Conservation (phyloP, 2,888 invertebrate genomes). For the Latrodectus elegans region DNA sequence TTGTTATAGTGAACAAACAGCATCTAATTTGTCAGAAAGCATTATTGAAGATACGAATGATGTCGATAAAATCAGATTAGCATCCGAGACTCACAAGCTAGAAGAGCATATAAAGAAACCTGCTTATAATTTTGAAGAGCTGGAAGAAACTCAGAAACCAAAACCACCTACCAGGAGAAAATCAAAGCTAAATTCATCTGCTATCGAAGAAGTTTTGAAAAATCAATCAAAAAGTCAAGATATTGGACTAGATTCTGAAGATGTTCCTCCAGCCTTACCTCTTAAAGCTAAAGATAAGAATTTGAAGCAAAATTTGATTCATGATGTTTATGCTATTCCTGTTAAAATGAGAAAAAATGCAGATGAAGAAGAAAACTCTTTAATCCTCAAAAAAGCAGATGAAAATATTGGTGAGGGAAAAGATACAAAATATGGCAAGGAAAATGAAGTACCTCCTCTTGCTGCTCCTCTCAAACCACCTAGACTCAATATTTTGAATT, state of each 20-base stretch:
- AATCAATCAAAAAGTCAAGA: conserved; percentile 1
- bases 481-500: conserved; percentile 20
- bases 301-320: not conserved
- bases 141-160: not conserved
- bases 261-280: conserved; percentile 49
- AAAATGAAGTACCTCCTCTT: not conserved
- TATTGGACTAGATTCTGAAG: not conserved
- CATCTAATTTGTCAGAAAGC: not conserved
- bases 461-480: conserved; percentile 45
- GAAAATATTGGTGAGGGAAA: not conserved
- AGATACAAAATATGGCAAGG: not conserved
- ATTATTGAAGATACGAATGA: not conserved
- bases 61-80: not conserved
- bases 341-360: conserved; percentile 16
- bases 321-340: conserved; percentile 48
- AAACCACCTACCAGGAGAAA: conserved; percentile 52
- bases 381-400: not conserved
- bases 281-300: conserved; percentile 35
- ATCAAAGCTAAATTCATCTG: conserved; percentile 57
- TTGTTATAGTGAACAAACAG: not conserved
- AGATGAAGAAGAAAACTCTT: not conserved
- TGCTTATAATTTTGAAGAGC: not conserved
- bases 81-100: not conserved
- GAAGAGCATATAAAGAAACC: too few relatives aligned
- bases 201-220: conserved; percentile 53